Conservation (phyloP, 2,888 invertebrate genomes). For the Hipparchia sbordonii region DNA sequence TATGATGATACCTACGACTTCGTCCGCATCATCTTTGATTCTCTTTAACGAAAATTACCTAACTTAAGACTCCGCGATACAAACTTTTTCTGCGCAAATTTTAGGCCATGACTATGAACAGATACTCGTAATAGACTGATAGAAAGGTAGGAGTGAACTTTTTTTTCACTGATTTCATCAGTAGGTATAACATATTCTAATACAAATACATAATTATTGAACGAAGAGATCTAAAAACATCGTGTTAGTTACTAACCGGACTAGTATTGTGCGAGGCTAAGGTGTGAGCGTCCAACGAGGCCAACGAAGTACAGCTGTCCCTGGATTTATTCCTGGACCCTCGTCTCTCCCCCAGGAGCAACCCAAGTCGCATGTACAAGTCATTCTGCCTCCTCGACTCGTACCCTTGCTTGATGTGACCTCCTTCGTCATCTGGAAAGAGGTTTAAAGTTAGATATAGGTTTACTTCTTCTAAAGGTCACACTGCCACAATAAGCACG, state of each 20-base stretch:
- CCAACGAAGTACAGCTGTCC: conserved; percentile 80
- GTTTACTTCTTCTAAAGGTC: background rate
- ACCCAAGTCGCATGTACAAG: conserved; percentile 91
- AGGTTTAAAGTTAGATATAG: conserved; percentile 21
- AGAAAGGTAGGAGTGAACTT: too few relatives aligned
- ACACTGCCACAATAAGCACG: background rate
- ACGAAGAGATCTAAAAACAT: too few relatives aligned
- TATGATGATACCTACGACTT: too few relatives aligned
- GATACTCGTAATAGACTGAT: too few relatives aligned
- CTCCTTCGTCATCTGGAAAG: conserved; percentile 87
- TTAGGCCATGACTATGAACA: too few relatives aligned
- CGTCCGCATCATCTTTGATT: too few relatives aligned
- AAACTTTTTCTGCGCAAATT: too few relatives aligned
- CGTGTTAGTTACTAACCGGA: conserved; percentile 76
- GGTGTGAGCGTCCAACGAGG: conserved; percentile 85
- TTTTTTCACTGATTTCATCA: too few relatives aligned
- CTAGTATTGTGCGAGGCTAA: conserved; percentile 92
- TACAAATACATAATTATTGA: too few relatives aligned
- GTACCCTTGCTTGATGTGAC: conserved; percentile 85
- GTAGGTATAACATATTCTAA: too few relatives aligned
- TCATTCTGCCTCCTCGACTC: conserved; percentile 85
- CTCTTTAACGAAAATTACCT: too few relatives aligned
- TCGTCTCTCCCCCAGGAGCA: conserved; percentile 89
- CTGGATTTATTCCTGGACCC: conserved; percentile 74
- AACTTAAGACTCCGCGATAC: too few relatives aligned